Conservation (phyloP, 1,140 invertebrate genomes). For the Piezodorus guildinii region DNA sequence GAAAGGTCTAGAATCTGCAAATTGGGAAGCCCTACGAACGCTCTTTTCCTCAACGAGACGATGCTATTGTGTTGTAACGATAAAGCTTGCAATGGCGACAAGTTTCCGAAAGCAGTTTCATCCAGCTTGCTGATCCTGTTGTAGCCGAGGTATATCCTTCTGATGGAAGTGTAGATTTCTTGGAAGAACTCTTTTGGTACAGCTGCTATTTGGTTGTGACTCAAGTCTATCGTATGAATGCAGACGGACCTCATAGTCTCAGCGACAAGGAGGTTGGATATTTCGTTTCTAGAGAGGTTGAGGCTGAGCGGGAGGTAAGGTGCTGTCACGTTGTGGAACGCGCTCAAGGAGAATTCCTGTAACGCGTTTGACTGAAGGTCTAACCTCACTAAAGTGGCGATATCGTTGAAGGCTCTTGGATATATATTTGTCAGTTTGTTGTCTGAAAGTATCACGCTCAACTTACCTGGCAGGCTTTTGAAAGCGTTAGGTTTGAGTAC, state of each 20-base stretch:
- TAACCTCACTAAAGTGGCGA: constrained; percentile 52
- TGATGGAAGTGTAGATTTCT: constrained; percentile 45
- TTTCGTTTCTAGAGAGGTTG: constrained; percentile 57
- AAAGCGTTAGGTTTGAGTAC: constrained; percentile 46
- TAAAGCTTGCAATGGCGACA: constrained; percentile 56
- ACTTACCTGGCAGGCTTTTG: constrained; percentile 50
- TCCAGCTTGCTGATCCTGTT: constrained; percentile 59
- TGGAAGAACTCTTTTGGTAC: constrained; percentile 52
- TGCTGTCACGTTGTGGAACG: constrained; percentile 52
- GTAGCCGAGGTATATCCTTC: constrained; percentile 55
- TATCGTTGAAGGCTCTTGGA: constrained; percentile 48
- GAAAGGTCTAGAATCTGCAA: constrained; percentile 70
- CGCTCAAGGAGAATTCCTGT: constrained; percentile 48
- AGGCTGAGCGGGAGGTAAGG: constrained; percentile 45
- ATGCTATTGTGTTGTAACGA: constrained; percentile 64
- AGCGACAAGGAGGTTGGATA: constrained; percentile 45
- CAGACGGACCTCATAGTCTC: constrained; percentile 37
- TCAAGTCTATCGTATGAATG: constrained; percentile 56
- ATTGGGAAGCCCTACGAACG: constrained; percentile 56
- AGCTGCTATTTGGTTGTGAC: constrained; percentile 50
- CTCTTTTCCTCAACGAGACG: constrained; percentile 53
- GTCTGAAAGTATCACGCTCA: constrained; percentile 54
- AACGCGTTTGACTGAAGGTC: constrained; percentile 62
- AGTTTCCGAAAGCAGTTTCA: constrained; percentile 54
- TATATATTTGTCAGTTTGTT: constrained; percentile 51